Evolutionary conservation across 2,888 invertebrate genomes (phyloP).

Genomic region (Amiota minor): DNA sequence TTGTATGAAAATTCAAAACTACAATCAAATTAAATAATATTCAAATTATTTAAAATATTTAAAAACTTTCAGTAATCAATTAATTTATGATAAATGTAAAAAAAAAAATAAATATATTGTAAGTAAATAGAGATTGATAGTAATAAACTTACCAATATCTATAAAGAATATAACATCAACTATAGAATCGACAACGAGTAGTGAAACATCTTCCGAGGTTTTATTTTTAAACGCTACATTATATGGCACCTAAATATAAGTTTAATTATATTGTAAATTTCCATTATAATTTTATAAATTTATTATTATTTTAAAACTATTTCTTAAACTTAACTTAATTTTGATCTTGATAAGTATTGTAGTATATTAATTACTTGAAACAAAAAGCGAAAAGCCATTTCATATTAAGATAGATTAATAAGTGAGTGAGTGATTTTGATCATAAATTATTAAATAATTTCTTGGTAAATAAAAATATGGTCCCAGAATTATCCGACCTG

Average conservation of each 20-base stretch:
- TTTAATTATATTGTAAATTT: background rate
- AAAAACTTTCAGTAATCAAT: background rate
- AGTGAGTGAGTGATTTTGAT: too few relatives aligned
- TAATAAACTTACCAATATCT: constrained; percentile 82
- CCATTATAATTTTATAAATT: background rate
- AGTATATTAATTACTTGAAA: too few relatives aligned
- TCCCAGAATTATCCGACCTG: too few relatives aligned
- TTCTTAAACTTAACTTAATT: background rate
- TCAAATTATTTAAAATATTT: background rate
- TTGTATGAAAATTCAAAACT: constrained; percentile 99
- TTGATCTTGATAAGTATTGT: too few relatives aligned
- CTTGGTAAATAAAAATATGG: too few relatives aligned
- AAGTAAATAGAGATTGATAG: background rate
- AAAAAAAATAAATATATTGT: background rate
- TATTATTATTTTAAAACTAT: background rate
- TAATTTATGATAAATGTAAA: too few relatives aligned
- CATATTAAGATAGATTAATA: too few relatives aligned
- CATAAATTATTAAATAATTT: too few relatives aligned
- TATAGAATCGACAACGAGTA: constrained; percentile 96
- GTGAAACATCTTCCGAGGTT: constrained; percentile 95
- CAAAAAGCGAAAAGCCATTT: too few relatives aligned
- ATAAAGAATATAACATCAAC: constrained; percentile 99
- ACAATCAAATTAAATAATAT: constrained; percentile 6
- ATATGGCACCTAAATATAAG: constrained; percentile 87
- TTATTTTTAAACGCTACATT: constrained; percentile 99